Conservation (phyloP, 2,888 invertebrate genomes). For the Penaeus monodon region DNA sequence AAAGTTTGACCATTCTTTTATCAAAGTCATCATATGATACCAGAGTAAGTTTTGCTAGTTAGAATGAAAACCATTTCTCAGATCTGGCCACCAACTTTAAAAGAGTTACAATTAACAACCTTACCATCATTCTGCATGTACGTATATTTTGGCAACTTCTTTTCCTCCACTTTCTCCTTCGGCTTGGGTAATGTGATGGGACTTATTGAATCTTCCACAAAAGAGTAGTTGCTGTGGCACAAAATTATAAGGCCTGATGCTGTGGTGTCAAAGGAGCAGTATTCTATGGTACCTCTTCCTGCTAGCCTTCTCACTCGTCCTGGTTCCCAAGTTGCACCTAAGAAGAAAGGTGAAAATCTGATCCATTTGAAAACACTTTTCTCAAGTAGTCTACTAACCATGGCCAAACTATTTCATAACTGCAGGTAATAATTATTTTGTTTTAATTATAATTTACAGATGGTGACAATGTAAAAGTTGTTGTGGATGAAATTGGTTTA, state of each 20-base stretch:
- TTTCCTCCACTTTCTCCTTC: not conserved
- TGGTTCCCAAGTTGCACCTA: constrained; percentile 51
- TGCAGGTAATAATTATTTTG: not conserved
- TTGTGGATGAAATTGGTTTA: too few species aligned
- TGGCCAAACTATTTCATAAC: not conserved
- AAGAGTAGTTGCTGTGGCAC: constrained; percentile 52
- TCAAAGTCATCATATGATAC: too few species aligned
- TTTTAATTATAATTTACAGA: not conserved
- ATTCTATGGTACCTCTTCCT: constrained; percentile 47
- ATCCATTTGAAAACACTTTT: not conserved
- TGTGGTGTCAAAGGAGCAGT: constrained; percentile 49
- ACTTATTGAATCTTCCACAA: constrained; percentile 48
- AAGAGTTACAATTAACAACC: not conserved
- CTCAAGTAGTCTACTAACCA: too few species aligned
- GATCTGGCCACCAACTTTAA: too few species aligned
- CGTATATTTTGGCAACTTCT: constrained; percentile 31
- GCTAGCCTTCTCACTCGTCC: constrained; percentile 38
- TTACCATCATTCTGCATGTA: constrained; percentile 60
- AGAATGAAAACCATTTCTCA: too few species aligned
- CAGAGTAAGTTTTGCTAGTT: too few species aligned
- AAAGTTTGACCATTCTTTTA: too few species aligned
- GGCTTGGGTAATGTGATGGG: constrained; percentile 29
- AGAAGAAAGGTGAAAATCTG: not conserved
- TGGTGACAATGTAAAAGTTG: not conserved
- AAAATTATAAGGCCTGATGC: constrained; percentile 49